Percentiles rank a stretch among this genome's conserved stretches.
Evolutionary conservation across 2,797 vertebrate species (phyloP).

Genomic region (Coregonus sp.): DNA sequence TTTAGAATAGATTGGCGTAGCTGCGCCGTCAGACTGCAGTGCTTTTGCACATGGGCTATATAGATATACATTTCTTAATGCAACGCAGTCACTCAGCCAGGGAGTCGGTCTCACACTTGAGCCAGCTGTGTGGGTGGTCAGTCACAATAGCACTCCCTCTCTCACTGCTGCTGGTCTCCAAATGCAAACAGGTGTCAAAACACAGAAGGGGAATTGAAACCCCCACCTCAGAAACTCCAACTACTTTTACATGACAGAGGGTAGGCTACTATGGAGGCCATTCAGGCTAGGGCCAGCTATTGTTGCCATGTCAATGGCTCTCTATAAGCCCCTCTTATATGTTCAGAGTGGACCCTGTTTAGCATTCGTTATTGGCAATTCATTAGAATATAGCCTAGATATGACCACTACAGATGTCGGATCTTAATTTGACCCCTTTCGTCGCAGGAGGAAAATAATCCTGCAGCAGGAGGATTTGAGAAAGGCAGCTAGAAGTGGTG

Average conservation of each 20-base stretch:
- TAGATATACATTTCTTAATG: background rate
- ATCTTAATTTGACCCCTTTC: too few species aligned
- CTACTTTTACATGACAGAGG: conserved; percentile 35
- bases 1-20: background rate
- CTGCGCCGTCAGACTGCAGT: background rate
- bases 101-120: conserved; percentile 14
- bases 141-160: conserved; percentile 29
- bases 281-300: conserved; percentile 20
- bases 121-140: conserved; percentile 53
- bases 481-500: too few species aligned
- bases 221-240: conserved; percentile 32
- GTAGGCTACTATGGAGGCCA: conserved; percentile 2
- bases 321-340: conserved; percentile 32
- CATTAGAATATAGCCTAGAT: conserved; percentile 14
- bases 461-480: too few species aligned
- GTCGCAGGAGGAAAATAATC: too few species aligned
- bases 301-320: conserved; percentile 43
- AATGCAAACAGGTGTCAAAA: conserved; percentile 65
- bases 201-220: conserved; percentile 36
- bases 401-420: background rate
- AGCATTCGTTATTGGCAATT: conserved; percentile 32
- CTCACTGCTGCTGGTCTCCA: conserved; percentile 33
- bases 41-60: conserved; percentile 1
- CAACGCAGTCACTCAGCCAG: background rate
- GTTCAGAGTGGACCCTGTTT: conserved; percentile 22